These are phyloP conservation scores for Drosophila santomea DNA, from an alignment of 1,140 invertebrate species.

Conservation along the genomic window DNA sequence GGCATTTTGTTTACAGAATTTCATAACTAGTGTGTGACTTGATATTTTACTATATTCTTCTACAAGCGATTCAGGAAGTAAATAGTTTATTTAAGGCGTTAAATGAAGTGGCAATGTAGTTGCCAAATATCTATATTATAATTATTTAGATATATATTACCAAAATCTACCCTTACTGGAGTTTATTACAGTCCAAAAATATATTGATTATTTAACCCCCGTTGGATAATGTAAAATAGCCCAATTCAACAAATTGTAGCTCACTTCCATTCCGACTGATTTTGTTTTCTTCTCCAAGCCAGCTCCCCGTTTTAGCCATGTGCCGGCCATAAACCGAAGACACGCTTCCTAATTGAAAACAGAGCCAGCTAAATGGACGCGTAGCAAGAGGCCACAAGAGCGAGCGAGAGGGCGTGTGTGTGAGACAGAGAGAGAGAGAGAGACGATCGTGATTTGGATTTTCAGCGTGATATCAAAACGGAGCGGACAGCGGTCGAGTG, in stretches of 20 bases:
- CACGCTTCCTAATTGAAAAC: constrained; percentile 75
- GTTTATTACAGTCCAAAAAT: background rate
- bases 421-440: constrained; percentile 25
- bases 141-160: no score
- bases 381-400: constrained; percentile 52
- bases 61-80: no score
- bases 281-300: constrained; percentile 20
- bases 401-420: constrained; percentile 31
- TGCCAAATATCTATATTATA: no score
- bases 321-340: constrained; percentile 71
- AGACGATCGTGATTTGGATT: constrained; percentile 53
- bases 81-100: no score
- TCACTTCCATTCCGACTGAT: constrained; percentile 21
- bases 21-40: background rate
- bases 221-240: background rate
- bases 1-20: background rate
- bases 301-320: constrained; percentile 65
- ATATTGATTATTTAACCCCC: background rate
- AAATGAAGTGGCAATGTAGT: no score
- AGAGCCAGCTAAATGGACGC: constrained; percentile 69
- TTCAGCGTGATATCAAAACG: constrained; percentile 38
- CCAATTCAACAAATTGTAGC: constrained; percentile 14
- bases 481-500: constrained; percentile 15
- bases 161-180: no score
- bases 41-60: background rate